Percentiles rank a stretch among this genome's conserved stretches.
Evolutionary conservation across 1,140 invertebrate species (phyloP).

Genomic region (Drosophila biarmipes): DNA sequence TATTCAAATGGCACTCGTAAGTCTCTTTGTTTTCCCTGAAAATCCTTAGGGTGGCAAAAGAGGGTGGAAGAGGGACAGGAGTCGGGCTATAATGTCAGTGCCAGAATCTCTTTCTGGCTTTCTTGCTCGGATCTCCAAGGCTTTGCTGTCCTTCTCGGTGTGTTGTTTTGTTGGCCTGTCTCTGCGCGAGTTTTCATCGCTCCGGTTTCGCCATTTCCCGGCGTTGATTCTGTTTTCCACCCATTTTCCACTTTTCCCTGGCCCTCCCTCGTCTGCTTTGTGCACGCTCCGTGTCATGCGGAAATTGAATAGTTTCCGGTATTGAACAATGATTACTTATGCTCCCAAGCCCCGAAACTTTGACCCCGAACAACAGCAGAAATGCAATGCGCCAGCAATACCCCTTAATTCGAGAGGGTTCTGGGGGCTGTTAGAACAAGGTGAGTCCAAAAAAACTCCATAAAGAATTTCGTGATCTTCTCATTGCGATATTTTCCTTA

Average conservation of each 20-base stretch:
- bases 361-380: slow-evolving; percentile 21
- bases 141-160: not conserved
- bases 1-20: not conserved
- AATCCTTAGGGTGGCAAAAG: not conserved
- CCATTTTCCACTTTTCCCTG: not conserved
- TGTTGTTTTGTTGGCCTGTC: not conserved
- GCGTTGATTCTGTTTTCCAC: slow-evolving; percentile 30
- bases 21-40: not conserved
- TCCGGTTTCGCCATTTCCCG: not conserved
- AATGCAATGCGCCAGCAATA: slow-evolving; percentile 27
- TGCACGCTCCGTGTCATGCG: slow-evolving; percentile 74
- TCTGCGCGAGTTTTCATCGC: slow-evolving; percentile 7
- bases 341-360: slow-evolving; percentile 20
- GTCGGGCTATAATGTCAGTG: slow-evolving; percentile 16
- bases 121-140: not conserved
- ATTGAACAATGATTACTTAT: slow-evolving; percentile 80
- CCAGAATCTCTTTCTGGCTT: slow-evolving; percentile 12
- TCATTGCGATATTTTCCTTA: not conserved
- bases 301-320: slow-evolving; percentile 84
- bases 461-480: not conserved
- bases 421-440: not conserved
- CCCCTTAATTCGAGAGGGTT: not conserved
- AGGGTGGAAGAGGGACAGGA: not conserved
- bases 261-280: slow-evolving; percentile 29
- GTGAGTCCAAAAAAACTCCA: not conserved